phyloP scores from a whole-genome alignment of 1,140 invertebrate genomes.

The Ladona fulva region DNA sequence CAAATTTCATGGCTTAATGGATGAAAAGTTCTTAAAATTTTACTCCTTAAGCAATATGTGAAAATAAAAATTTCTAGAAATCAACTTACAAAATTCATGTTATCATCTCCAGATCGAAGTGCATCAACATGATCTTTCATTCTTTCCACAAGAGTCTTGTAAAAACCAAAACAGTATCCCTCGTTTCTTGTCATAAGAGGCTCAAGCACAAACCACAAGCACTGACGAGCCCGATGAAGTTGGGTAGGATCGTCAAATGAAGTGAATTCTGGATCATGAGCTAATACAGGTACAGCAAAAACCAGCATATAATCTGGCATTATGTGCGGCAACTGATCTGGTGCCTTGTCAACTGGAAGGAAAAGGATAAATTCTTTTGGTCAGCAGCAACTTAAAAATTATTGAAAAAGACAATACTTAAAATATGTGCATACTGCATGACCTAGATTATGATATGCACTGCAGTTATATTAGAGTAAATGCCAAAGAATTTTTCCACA shows the following conservation, averaged over 20 bases:
- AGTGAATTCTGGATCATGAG: constrained; percentile 79
- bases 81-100: constrained; percentile 63
- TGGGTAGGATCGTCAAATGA: constrained; percentile 63
- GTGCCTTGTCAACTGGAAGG: constrained; percentile 49
- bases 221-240: constrained; percentile 67
- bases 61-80: too few species aligned
- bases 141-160: constrained; percentile 83
- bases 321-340: constrained; percentile 71
- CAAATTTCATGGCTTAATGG: too few species aligned
- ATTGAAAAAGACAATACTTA: too few species aligned
- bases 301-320: constrained; percentile 94
- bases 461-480: too few species aligned
- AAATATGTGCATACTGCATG: too few species aligned
- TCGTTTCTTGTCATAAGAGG: constrained; percentile 88
- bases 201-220: constrained; percentile 89
- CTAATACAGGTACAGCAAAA: constrained; percentile 85
- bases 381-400: too few species aligned
- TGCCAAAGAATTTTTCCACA: too few species aligned
- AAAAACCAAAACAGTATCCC: constrained; percentile 91
- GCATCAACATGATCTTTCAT: constrained; percentile 90
- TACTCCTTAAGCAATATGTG: too few species aligned
- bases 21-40: too few species aligned
- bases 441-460: too few species aligned
- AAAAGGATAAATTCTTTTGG: constrained; percentile 19
- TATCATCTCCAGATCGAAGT: constrained; percentile 68